phyloP scores from a whole-genome alignment of 1,140 invertebrate species.

The Dreissena polymorpha region DNA sequence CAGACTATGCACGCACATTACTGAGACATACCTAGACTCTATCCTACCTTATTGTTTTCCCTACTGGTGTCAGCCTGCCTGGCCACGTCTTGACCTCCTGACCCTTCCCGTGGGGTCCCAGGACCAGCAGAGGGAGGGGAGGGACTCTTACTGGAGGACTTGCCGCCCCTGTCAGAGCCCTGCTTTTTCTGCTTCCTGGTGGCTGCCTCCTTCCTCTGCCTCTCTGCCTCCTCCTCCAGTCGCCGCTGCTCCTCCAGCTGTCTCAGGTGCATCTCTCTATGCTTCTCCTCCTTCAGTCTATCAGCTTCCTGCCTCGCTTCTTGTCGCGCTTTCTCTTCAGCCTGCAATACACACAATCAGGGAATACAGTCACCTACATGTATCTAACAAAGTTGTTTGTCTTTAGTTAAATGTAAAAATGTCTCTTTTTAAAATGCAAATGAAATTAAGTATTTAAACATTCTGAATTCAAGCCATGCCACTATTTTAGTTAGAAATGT shows the following conservation, averaged over 20 bases:
- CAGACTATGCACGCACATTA: no score
- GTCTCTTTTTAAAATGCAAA: no score
- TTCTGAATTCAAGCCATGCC: no score
- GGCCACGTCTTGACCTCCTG: neutral
- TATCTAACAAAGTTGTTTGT: no score
- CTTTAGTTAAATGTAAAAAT: no score
- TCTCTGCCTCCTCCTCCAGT: slow-evolving; percentile 27
- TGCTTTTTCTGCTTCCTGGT: slow-evolving; percentile 33
- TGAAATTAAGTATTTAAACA: no score
- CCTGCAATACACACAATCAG: slow-evolving; percentile 49
- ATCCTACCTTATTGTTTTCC: no score
- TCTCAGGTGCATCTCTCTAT: slow-evolving; percentile 25
- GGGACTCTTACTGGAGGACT: slow-evolving; percentile 48
- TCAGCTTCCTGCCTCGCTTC: slow-evolving; percentile 54
- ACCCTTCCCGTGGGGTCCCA: neutral
- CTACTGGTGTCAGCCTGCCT: no score
- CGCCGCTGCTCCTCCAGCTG: slow-evolving; percentile 14
- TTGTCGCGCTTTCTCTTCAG: slow-evolving; percentile 67
- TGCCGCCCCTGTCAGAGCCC: slow-evolving; percentile 24
- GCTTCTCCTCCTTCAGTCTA: slow-evolving; percentile 45
- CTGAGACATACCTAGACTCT: no score
- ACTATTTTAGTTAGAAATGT: no score
- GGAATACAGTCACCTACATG: neutral
- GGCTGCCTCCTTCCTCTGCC: slow-evolving; percentile 30
- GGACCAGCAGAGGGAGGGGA: slow-evolving; percentile 6